phyloP scores from a whole-genome alignment of 2,797 vertebrate species.

The Esox lucius region DNA sequence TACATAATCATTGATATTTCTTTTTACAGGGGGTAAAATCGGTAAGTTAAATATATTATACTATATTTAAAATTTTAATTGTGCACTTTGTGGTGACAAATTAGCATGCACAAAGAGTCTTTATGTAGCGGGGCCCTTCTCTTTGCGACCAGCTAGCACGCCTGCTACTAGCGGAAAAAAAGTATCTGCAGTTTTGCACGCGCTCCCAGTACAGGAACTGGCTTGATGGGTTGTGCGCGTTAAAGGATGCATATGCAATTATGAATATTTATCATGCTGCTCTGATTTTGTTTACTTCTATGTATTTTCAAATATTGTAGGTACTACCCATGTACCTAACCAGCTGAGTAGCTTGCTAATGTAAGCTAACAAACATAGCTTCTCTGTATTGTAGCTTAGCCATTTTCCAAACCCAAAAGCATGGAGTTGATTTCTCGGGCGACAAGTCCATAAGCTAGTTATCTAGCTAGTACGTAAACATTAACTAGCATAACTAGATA shows the following conservation, averaged over 20 bases:
- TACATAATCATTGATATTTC: slow-evolving; percentile 58
- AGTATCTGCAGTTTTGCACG: slow-evolving; percentile 36
- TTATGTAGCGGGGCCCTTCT: slow-evolving; percentile 61
- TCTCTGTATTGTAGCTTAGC: too few species aligned
- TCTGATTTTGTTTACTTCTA: too few species aligned
- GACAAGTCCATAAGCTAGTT: too few species aligned
- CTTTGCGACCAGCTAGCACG: slow-evolving; percentile 53
- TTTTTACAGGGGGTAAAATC: slow-evolving; percentile 35
- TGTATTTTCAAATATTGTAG: too few species aligned
- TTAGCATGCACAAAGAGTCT: slow-evolving; percentile 26
- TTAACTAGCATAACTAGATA: too few species aligned
- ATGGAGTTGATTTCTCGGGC: too few species aligned
- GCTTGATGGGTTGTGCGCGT: not conserved
- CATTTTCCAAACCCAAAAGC: too few species aligned
- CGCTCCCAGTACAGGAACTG: not conserved
- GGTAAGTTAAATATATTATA: slow-evolving; percentile 63
- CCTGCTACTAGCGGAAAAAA: slow-evolving; percentile 46
- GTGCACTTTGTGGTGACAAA: not conserved
- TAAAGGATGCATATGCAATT: not conserved
- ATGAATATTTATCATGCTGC: too few species aligned
- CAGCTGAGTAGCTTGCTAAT: too few species aligned
- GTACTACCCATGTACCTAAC: too few species aligned
- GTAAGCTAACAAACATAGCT: too few species aligned
- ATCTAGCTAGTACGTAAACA: too few species aligned
- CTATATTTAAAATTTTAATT: slow-evolving; percentile 7